phyloP scores from a whole-genome alignment of 2,113 vertebrate species.

The Phaethon lepturus region DNA sequence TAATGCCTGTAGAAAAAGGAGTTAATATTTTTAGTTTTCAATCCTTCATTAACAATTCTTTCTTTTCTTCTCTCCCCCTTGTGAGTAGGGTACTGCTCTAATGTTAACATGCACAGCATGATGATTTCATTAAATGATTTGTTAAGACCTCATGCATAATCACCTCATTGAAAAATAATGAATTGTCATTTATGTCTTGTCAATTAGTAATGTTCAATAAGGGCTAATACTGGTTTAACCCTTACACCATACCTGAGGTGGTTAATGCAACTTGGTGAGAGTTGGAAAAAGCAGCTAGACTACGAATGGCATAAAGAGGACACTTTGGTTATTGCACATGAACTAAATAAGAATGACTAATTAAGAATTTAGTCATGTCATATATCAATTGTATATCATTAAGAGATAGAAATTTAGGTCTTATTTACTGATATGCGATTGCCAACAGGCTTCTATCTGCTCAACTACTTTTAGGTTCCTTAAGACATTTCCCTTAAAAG shows the following conservation, averaged over 20 bases:
- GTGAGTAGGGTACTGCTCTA: neutral
- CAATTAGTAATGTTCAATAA: neutral
- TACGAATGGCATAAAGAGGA: neutral
- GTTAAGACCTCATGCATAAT: neutral
- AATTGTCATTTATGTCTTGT: neutral
- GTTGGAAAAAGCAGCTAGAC: neutral
- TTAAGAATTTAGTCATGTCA: neutral
- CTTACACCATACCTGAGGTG: neutral
- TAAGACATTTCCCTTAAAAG: neutral
- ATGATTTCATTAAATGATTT: slow-evolving; percentile 5
- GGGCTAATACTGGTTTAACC: neutral
- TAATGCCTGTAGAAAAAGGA: neutral
- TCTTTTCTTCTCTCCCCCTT: neutral
- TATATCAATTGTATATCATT: neutral
- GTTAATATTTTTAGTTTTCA: neutral
- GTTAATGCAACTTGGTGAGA: neutral
- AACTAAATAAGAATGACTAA: neutral
- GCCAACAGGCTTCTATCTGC: neutral
- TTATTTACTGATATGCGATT: neutral
- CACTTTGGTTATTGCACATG: neutral
- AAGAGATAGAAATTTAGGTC: neutral
- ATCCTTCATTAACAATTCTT: neutral
- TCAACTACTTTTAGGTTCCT: neutral
- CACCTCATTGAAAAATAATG: slow-evolving; percentile 13
- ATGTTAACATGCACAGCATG: neutral